These are phyloP conservation scores for Blastobasis lacticolella DNA, from an alignment of 2,888 invertebrate genomes.

Conservation along the genomic window DNA sequence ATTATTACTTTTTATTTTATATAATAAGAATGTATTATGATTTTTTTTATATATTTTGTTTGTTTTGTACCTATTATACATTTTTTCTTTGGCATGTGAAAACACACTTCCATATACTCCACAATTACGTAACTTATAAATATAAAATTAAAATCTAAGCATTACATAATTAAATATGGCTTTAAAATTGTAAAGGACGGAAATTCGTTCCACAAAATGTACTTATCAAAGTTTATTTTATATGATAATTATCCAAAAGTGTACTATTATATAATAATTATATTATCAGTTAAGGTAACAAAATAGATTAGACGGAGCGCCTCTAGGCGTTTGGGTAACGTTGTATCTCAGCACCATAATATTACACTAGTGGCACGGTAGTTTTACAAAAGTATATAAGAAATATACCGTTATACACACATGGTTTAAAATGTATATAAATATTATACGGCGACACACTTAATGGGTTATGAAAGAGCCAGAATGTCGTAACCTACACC, in stretches of 20 bases:
- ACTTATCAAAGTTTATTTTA: conserved; percentile 3
- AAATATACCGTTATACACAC: background rate
- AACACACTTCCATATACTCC: conserved; percentile 31
- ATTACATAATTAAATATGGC: conserved; percentile 34
- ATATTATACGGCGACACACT: too few relatives aligned
- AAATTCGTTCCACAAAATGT: conserved; percentile 31
- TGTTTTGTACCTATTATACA: conserved; percentile 47
- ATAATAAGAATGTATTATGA: conserved; percentile 17
- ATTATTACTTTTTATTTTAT: conserved; percentile 22
- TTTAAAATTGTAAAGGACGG: conserved; percentile 36
- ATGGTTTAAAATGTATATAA: too few relatives aligned
- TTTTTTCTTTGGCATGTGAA: conserved; percentile 59
- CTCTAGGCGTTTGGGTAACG: too few relatives aligned
- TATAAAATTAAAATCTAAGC: conserved; percentile 8
- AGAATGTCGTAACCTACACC: conserved; percentile 8
- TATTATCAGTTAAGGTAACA: too few relatives aligned
- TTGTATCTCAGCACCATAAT: too few relatives aligned
- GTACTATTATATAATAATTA: too few relatives aligned
- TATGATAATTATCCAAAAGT: background rate
- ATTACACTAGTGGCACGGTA: too few relatives aligned
- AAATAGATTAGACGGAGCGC: too few relatives aligned
- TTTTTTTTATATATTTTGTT: conserved; percentile 25
- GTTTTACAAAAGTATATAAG: background rate
- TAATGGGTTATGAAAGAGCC: background rate
- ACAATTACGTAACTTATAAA: conserved; percentile 9